These are phyloP conservation scores for Peucedramus taeniatus DNA, from an alignment of 2,113 vertebrate genomes.

Conservation along the genomic window DNA sequence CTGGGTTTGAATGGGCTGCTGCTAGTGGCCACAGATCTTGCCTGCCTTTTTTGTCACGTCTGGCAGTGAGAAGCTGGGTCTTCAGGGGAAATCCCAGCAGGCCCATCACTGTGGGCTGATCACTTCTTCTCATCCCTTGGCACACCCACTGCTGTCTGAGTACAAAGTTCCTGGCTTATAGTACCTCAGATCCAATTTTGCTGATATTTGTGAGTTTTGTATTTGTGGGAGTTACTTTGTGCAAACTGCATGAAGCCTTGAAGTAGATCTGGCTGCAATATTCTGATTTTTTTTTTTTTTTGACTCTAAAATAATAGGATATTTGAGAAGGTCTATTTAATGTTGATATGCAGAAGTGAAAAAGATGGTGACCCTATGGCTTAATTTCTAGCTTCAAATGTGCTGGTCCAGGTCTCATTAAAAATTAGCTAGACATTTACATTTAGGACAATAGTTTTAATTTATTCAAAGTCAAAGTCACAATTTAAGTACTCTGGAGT, in stretches of 20 bases:
- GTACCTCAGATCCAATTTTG: background rate
- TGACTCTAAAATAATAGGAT: background rate
- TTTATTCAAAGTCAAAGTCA: background rate
- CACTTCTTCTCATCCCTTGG: background rate
- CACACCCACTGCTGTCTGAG: background rate
- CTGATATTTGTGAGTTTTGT: background rate
- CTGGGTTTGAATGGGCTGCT: background rate
- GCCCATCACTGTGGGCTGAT: background rate
- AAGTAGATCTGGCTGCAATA: background rate
- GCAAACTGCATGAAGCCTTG: background rate
- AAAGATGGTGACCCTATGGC: background rate
- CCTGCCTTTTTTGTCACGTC: background rate
- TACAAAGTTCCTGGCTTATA: background rate
- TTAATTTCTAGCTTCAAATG: background rate
- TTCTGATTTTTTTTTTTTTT: background rate
- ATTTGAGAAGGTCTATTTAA: background rate
- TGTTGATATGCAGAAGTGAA: background rate
- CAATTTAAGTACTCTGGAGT: background rate
- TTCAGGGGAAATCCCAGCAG: background rate
- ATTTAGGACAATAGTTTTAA: background rate
- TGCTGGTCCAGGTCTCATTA: background rate
- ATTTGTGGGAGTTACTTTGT: background rate
- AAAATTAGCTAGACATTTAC: background rate
- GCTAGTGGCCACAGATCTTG: background rate
- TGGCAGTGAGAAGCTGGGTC: background rate